Conservation (phyloP, 1,140 invertebrate species). For the Eciton burchellii region DNA sequence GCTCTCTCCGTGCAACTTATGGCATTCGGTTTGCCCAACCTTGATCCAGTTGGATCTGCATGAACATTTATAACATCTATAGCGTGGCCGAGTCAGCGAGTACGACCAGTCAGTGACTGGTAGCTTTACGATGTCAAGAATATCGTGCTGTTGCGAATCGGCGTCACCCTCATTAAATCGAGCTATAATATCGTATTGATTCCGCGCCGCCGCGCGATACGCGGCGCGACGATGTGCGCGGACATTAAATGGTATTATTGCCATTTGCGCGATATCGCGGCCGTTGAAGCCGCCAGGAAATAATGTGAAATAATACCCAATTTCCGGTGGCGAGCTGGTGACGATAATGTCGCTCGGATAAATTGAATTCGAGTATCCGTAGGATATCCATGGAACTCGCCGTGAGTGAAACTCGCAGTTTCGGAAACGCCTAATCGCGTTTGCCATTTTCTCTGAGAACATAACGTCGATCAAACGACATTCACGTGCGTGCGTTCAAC, state of each 20-base stretch:
- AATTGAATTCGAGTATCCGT: background rate
- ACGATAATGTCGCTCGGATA: background rate
- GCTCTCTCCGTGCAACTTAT: background rate
- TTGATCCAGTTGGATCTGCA: slow-evolving; percentile 24
- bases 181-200: background rate
- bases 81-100: background rate
- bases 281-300: background rate
- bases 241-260: too few relatives aligned
- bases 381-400: background rate
- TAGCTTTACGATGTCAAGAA: background rate
- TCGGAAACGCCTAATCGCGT: too few relatives aligned
- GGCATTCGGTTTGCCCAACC: slow-evolving; percentile 20
- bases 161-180: slow-evolving; percentile 20
- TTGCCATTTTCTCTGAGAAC: too few relatives aligned
- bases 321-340: too few relatives aligned
- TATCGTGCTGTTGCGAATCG: slow-evolving; percentile 1
- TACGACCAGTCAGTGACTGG: too few relatives aligned
- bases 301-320: background rate
- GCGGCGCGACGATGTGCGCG: background rate
- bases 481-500: too few relatives aligned
- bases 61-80: slow-evolving; percentile 16
- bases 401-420: background rate
- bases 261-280: background rate
- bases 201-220: background rate
- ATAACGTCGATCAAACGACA: too few relatives aligned